These are phyloP conservation scores for Willisornis vidua DNA, from an alignment of 2,113 vertebrate genomes.

Conservation along the genomic window DNA sequence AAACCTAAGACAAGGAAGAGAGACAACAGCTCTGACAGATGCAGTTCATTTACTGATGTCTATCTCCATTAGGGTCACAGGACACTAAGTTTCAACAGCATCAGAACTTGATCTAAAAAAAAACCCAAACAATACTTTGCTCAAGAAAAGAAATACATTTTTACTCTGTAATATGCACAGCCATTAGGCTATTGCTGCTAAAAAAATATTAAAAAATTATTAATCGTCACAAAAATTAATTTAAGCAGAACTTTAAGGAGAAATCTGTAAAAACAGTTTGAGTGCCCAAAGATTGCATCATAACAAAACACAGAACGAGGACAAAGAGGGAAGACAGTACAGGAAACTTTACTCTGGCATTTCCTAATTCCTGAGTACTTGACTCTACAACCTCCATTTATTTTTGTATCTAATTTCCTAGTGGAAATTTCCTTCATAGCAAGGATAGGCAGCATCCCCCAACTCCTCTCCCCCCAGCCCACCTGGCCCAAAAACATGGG, in stretches of 20 bases:
- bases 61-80: neutral
- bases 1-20: neutral
- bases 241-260: neutral
- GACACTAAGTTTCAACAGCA: neutral
- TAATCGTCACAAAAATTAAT: neutral
- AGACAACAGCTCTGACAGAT: neutral
- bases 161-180: neutral
- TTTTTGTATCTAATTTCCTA: neutral
- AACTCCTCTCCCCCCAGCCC: neutral
- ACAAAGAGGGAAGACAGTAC: constrained; percentile 4
- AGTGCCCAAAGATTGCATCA: neutral
- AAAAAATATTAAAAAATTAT: neutral
- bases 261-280: neutral
- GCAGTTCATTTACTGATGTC: fast-evolving
- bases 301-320: neutral
- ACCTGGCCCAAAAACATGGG: neutral
- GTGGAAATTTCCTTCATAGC: neutral
- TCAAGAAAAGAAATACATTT: neutral
- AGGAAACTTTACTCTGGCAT: constrained; percentile 31
- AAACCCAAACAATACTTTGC: neutral
- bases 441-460: neutral
- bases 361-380: constrained; percentile 42
- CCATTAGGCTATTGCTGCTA: neutral
- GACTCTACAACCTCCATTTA: neutral
- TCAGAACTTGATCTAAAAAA: neutral